Conservation (phyloP, 2,888 invertebrate genomes). For the Lottia scabra region DNA sequence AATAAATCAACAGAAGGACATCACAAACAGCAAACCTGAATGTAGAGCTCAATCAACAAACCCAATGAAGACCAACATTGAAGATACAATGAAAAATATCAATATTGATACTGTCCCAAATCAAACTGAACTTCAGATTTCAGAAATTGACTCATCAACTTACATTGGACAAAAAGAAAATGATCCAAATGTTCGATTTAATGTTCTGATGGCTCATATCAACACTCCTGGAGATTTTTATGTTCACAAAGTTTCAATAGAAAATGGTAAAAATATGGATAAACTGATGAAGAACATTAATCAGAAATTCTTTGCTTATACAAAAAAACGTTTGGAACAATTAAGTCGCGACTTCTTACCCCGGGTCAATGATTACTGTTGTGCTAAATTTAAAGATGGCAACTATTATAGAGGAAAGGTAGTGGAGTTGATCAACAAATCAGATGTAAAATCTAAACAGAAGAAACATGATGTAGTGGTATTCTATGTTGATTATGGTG, state of each 20-base stretch:
- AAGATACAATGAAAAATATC: neutral
- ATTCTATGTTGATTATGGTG: slow-evolving; percentile 90
- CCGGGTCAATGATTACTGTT: slow-evolving; percentile 80
- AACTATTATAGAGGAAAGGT: slow-evolving; percentile 78
- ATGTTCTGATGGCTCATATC: slow-evolving; percentile 55
- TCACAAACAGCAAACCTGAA: neutral
- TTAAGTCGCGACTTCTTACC: slow-evolving; percentile 37
- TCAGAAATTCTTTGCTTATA: slow-evolving; percentile 34
- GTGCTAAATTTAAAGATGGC: slow-evolving; percentile 84
- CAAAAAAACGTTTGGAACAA: slow-evolving; percentile 35
- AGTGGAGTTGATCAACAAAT: slow-evolving; percentile 7
- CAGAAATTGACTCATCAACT: neutral
- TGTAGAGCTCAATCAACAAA: neutral
- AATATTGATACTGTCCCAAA: neutral
- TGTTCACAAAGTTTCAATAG: slow-evolving; percentile 47
- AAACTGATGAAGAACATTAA: slow-evolving; percentile 46
- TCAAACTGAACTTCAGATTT: neutral
- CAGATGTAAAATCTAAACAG: neutral
- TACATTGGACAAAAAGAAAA: neutral
- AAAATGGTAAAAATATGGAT: slow-evolving; percentile 41
- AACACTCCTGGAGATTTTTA: slow-evolving; percentile 56
- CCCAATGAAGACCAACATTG: neutral
- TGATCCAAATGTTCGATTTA: slow-evolving; percentile 8
- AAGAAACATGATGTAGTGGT: slow-evolving; percentile 66
- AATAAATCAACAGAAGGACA: neutral